Evolutionary conservation across 2,797 vertebrate species (phyloP), one percentile per base, ranked within the genome.

Genomic region (Gephyroberyx darwinii): DNA sequence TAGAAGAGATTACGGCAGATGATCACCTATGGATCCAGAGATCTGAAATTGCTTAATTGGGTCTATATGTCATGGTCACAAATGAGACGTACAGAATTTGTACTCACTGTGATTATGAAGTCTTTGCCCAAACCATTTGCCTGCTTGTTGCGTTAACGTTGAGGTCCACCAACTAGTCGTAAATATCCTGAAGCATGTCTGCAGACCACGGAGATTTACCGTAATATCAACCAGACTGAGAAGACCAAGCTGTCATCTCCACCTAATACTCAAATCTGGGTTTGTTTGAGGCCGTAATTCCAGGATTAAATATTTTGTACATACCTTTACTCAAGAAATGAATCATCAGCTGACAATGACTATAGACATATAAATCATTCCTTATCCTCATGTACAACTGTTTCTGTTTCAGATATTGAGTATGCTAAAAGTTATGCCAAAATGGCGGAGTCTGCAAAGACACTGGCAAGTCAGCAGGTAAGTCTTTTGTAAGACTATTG

Each of bases 361-460:
- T 16, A n/a, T 5, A 16, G 4, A 17, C n/a, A 9, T 20, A 50
- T 20, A n/a, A 9, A n/a, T 31, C 5, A 56, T 53, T 22, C 31
- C 33, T 20, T 14, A 30, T 19, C n/a, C 22, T n/a, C 14, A 6
- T 51, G 43, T 69, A 5, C 16, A 30, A 5, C 45, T 66, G 5
- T 56, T 55, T 75, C 77, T 75, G 63, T 83, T 74, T 82, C 89
- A 99, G 98, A 99, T 92, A 88, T 96, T 61, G 98, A 99, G 57
- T 96, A 95, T 87, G 94, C 96, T 80, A 98, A 95, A 93, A 96
- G 89, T 84, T 93, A 96, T 60, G 84, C 94, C 71, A 99, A 98
- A 92, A 94, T 99, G 94, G 95, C 97, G 1, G 98, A 99, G 87
- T 95, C 96, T 62, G 95, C 96, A 67, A 98, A 95, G 91, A 83